Evolutionary conservation across 2,888 invertebrate genomes (phyloP), one percentile per base, ranked within the genome.

Genomic region (Papilio elwesi): DNA sequence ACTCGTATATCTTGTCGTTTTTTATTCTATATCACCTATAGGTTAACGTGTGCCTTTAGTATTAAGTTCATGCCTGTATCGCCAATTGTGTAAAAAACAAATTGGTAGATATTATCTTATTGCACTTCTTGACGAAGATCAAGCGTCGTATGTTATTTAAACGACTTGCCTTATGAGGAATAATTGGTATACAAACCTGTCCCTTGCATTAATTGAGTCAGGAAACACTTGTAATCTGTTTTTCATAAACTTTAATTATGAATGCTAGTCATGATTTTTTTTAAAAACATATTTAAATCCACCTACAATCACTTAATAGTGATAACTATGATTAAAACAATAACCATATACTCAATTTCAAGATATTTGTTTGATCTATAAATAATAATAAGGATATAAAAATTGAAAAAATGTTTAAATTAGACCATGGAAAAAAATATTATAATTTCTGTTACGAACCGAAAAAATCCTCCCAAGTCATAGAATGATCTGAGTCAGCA

Each of bases 381-480:
- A 51, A 4, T 51, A 51, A 51, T 51, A 13, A 1, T 36, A 55
- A 67, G 48, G 62, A 74, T 66, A 66, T 55, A 63, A 1, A 57
- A 16, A 57, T 76, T 71, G 57, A 69, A 73, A 74, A 49, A 48
- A 6, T n/a, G 13, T 51, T 51, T 51, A 51, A 51, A 51, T 0
- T 51, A 7, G 51, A 7, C 6, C 13, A 51, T 7, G n/a, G 6
- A n/a, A n/a, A 53, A 53, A 53, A 53, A 53, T 8, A 9, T 16
- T 67, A 73, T 63, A 51, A 51, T 52, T 15, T 38, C 53, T 74
- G 68, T 74, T 77, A 94, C 95, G 91, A 83, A 96, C 96, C 96
- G 84, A 95, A 96, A 94, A 96, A 96, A 84, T 96, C 96, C 88
- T 96, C 96, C 96, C 96, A 96, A 85, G 95, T 95, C 94, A 95